Evolutionary conservation across 2,113 vertebrate genomes (phyloP), one percentile per base, ranked within the genome.

Genomic region (Crotophaga sulcirostris): DNA sequence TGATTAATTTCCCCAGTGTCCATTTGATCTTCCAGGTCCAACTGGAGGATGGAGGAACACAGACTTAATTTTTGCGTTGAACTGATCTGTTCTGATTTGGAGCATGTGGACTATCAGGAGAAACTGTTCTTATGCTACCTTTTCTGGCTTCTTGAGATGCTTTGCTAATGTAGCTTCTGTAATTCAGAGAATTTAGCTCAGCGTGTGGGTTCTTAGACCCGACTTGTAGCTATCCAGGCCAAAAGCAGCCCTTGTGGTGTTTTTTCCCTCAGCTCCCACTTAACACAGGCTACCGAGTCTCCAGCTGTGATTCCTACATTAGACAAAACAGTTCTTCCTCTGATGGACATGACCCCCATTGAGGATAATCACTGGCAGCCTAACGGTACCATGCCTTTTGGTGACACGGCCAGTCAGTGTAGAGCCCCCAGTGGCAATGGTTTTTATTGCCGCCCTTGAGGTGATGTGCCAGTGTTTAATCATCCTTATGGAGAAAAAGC

Each of bases 41-140:
- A 54, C 47, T 86, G 33, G 56, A 72, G 54, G 36, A 70, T 29
- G 2, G 17, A 84, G 60, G 40, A 89, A 54, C 42, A 54, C 24
- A 77, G 67, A 60, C 59, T 72, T 83, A 45, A 47, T 58, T 86
- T 91, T 91, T 47, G 85, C 68, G 66, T 12, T 55, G 49, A 89
- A 93, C n/a, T 66, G 18, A 70, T 72, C 17, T 82, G 12, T 70
- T 94, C 54, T 89, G 36, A 73, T 81, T 80, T 38, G 63, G 33
- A 70, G 45, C 0, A 0, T 29, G 54, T 0, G 1, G 24, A 26
- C n/a, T 55, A 25, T 33, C 38, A 76, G 33, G n/a, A 84, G 38
- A 21, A 86, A 69, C 12, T 17, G 18, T 84, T 91, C 81, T 42
- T 80, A 8, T 2, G 6, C 36, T 83, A 55, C 16, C 10, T 87